phyloP scores from a whole-genome alignment of 2,113 vertebrate genomes.

The Pangasianodon gigas region DNA sequence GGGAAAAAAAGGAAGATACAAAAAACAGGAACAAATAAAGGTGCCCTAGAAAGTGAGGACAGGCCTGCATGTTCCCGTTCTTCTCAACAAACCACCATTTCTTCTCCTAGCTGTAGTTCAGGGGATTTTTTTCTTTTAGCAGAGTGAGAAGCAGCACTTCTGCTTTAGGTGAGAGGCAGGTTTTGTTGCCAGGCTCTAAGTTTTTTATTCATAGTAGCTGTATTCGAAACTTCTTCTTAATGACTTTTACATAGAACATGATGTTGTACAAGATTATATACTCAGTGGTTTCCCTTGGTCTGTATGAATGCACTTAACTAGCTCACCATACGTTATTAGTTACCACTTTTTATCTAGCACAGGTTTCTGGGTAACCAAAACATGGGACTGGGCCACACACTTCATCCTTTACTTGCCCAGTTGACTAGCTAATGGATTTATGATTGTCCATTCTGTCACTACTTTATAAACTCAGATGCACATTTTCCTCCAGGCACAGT shows the following conservation, averaged over 20 bases:
- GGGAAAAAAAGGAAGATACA: not conserved
- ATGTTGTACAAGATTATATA: not conserved
- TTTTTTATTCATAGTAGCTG: not conserved
- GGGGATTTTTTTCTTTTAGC: not conserved
- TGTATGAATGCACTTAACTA: not conserved
- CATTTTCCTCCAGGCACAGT: not conserved
- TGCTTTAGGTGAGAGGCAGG: not conserved
- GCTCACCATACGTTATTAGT: not conserved
- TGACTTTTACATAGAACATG: not conserved
- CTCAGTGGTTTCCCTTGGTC: not conserved
- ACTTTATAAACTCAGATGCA: not conserved
- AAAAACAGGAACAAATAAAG: conserved; percentile 1
- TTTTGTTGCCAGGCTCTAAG: not conserved
- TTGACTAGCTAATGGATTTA: not conserved
- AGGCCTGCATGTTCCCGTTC: not conserved
- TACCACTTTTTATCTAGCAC: not conserved
- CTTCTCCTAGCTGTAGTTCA: not conserved
- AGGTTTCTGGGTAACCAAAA: not conserved
- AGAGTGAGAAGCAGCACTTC: not conserved
- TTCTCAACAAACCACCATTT: not conserved
- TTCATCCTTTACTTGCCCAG: not conserved
- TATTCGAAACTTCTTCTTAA: not conserved
- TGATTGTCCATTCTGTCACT: not conserved
- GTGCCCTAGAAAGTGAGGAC: not conserved
- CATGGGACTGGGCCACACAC: too few relatives aligned